Conservation (phyloP, 2,888 invertebrate genomes). For the Caenorhabditis sinica region DNA sequence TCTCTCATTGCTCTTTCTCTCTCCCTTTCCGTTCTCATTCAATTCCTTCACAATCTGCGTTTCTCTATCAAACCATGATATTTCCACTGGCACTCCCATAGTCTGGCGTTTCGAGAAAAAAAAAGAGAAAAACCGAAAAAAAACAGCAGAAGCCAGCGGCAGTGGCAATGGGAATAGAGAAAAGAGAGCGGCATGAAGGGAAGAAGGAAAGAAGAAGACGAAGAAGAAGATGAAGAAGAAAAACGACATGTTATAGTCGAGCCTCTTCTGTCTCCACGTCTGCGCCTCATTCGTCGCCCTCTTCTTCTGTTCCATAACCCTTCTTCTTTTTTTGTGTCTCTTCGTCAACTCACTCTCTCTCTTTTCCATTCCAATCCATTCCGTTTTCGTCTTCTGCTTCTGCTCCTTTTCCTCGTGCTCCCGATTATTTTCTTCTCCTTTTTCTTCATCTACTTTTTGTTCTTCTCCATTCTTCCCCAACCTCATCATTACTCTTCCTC, state of each 20-base stretch:
- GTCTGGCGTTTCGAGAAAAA: slow-evolving; percentile 35
- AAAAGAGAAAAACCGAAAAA: slow-evolving; percentile 40
- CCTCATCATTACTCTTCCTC: no score
- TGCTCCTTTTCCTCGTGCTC: slow-evolving; percentile 9
- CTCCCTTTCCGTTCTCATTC: slow-evolving; percentile 19
- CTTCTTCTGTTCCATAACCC: slow-evolving; percentile 49
- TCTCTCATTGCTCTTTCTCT: slow-evolving; percentile 19
- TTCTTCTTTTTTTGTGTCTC: slow-evolving; percentile 44
- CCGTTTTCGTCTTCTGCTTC: slow-evolving; percentile 42
- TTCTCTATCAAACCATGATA: slow-evolving; percentile 27
- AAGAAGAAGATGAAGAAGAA: slow-evolving; percentile 32
- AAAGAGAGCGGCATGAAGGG: slow-evolving; percentile 24
- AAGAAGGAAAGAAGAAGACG: slow-evolving; percentile 17
- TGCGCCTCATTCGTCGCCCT: slow-evolving; percentile 47
- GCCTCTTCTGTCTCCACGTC: slow-evolving; percentile 45
- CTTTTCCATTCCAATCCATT: slow-evolving; percentile 51
- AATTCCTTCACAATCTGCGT: slow-evolving; percentile 25
- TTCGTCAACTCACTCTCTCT: slow-evolving; percentile 43
- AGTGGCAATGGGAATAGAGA: slow-evolving; percentile 1
- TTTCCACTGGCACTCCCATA: slow-evolving; percentile 36
- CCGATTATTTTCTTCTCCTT: slow-evolving; percentile 23
- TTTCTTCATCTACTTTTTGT: slow-evolving; percentile 14
- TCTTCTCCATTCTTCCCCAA: background rate
- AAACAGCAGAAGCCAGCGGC: slow-evolving; percentile 33
- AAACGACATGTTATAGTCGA: slow-evolving; percentile 54